phyloP scores from a whole-genome alignment of 2,113 vertebrate genomes.

The Protomyctophum bolini region DNA sequence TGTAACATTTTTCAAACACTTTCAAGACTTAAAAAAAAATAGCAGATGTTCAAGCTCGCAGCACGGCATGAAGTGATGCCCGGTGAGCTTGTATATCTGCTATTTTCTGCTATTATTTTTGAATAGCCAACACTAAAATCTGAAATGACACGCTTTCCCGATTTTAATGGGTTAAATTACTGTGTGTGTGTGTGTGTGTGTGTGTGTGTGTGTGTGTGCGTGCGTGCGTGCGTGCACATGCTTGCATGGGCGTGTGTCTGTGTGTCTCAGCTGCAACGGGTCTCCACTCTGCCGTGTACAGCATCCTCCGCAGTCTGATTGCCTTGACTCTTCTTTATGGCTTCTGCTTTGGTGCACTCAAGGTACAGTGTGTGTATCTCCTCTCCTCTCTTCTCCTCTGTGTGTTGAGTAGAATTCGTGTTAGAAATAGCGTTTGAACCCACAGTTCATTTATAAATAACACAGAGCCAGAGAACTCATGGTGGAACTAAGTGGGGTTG shows the following conservation, averaged over 20 bases:
- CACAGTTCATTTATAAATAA: constrained; percentile 33
- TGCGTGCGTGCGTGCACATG: background rate
- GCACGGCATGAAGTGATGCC: too few relatives aligned
- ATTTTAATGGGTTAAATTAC: too few relatives aligned
- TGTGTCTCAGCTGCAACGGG: constrained; percentile 87
- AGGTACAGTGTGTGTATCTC: constrained; percentile 74
- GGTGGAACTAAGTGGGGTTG: background rate
- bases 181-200: background rate
- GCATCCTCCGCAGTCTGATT: constrained; percentile 85
- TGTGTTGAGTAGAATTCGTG: too few relatives aligned
- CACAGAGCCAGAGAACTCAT: background rate
- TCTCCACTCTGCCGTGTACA: constrained; percentile 85
- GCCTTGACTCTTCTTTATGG: constrained; percentile 84
- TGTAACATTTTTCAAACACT: too few relatives aligned
- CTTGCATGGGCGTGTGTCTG: background rate
- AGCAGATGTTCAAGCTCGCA: too few relatives aligned
- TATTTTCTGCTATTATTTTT: too few relatives aligned
- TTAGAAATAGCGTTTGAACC: background rate
- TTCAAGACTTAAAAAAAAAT: too few relatives aligned
- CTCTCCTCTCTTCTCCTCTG: background rate
- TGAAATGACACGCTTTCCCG: too few relatives aligned
- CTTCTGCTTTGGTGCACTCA: constrained; percentile 92
- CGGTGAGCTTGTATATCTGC: too few relatives aligned
- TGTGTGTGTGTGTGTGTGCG: background rate
- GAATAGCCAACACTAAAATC: too few relatives aligned